Base-by-base conservation (phyloP, 2,797 vertebrate genomes). In the Lithobates sylvaticus region DNA sequence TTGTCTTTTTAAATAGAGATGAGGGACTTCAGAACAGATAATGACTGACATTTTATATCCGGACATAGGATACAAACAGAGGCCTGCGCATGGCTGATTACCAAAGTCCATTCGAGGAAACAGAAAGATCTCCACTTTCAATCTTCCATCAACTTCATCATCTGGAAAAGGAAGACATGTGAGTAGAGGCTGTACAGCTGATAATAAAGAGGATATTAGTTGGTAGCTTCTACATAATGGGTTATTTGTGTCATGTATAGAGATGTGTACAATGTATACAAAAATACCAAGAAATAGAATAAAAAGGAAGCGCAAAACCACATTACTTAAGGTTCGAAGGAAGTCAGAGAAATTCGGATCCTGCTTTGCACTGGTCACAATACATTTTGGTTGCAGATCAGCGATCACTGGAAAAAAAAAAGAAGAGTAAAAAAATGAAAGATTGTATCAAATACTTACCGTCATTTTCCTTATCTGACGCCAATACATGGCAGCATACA, bases 281-380 rank as follows among this genome's bases (percentile, higher is more conserved):
- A 39, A 9, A 64, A 16, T 3, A 50, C 13, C 23, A 3, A 65
- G 5, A 26, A 12, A 76, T 23, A 3, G 18, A 8, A 12, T 3
- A 32, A 18, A 16, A 44, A 36, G 32, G 18, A 27, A 13, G 0
- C 29, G 26, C 3, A 50, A 69, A 50, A 10, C 6, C 10, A 58
- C 15, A 67, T 96, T 92, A 96, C 95, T 95, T 44, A 98, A 91
- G 76, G 89, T 92, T 83, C 92, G 92, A 68, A 99, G 91, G 91
- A 97, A 98, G 64, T 58, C 93, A 61, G 94, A 90, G 92, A 99
- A 94, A 87, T 89, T 94, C 76, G 91, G 92, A 86, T 99, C 97
- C 90, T 98, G 98, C 93, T 98, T 99, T 79, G 97, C 97, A 89
- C 97, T 99, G 32, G 96, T 97, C 86, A 99, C 93, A 89, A 99